Base-by-base conservation (phyloP, 2,888 invertebrate genomes). In the Trichogramma evanescens region DNA sequence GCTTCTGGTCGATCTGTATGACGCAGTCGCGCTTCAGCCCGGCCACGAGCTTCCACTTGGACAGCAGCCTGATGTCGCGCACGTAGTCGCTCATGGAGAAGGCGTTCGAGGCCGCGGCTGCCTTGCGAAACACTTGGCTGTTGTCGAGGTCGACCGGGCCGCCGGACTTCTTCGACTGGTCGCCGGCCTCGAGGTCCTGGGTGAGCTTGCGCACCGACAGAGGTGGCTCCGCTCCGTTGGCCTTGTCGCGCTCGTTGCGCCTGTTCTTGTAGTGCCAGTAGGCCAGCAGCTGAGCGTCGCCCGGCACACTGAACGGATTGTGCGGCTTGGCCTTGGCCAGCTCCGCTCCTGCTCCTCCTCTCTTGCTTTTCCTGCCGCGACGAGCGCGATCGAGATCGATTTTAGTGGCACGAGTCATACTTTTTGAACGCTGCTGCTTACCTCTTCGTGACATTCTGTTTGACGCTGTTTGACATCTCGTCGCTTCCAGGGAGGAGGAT, bases 41-140 rank as follows among this genome's bases (percentile, higher is more conserved):
- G 38, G 80, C 80, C 70, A 82, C 79, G 55, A 84, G 78, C 4
- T 81, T 78, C 63, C 78, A 78, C 75, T 80, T 81, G 7, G 83
- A 78, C 65, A 81, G 81, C n/a, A 73, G 69, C 41, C 82, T 78
- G 58, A 81, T 80, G 60, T 84, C 82, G 43, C 79, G 78, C 4
- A 86, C 72, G 69, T 88, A 88, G 6, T 82, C 79, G 65, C 81
- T 79, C 54, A 83, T 79, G 63, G 83, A 84, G 65, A 86, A 82
- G 66, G 26, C 8, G 4, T 5, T 4, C 44, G n/a, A 2, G 45
- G 26, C 26, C 26, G 26, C 26, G 1, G 26, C 26, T 0, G 26
- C 26, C 26, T 26, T 26, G 26, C 26, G 26, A 26, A 26, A 26
- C 26, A 26, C 26, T 26, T 26, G 26, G 26, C 26, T 26, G 26